Percentiles rank a stretch among this genome's conserved stretches.
Evolutionary conservation across 1,140 invertebrate genomes (phyloP).

Genomic region (Papilio polytes): DNA sequence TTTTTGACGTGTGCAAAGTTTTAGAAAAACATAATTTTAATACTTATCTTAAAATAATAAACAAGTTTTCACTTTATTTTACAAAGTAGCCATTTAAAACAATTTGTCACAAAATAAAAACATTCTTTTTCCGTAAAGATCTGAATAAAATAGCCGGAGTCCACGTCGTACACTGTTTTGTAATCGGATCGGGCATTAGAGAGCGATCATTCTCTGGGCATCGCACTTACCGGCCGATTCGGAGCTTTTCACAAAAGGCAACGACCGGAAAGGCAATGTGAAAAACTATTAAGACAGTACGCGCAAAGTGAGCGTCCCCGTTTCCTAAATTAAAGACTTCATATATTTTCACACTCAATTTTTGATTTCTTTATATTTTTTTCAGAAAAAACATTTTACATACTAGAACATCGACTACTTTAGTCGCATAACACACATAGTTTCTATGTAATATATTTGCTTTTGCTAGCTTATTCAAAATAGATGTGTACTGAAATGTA

Average conservation of each 20-base stretch:
- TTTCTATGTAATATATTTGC: not conserved
- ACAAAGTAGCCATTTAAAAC: not conserved
- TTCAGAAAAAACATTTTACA: not conserved
- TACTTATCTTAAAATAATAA: not conserved
- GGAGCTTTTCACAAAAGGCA: slow-evolving; percentile 46
- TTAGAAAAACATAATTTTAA: not conserved
- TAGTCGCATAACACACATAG: not conserved
- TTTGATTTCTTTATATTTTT: not conserved
- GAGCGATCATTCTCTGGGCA: slow-evolving; percentile 58
- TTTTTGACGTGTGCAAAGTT: not conserved
- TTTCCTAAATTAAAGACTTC: slow-evolving; percentile 4
- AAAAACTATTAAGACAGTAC: slow-evolving; percentile 49
- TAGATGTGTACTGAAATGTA: not conserved
- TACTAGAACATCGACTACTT: not conserved
- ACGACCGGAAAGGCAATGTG: slow-evolving; percentile 47
- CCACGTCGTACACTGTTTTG: slow-evolving; percentile 51
- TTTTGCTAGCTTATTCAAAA: not conserved
- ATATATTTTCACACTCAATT: not conserved
- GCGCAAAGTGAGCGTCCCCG: slow-evolving; percentile 40
- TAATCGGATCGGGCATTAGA: slow-evolving; percentile 53
- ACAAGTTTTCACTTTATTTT: not conserved
- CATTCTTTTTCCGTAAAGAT: slow-evolving; percentile 8
- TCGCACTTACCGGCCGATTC: slow-evolving; percentile 56
- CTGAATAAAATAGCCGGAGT: slow-evolving; percentile 58
- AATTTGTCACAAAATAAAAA: not conserved